Conservation (phyloP, 2,113 vertebrate genomes). For the Takifugu flavidus region DNA sequence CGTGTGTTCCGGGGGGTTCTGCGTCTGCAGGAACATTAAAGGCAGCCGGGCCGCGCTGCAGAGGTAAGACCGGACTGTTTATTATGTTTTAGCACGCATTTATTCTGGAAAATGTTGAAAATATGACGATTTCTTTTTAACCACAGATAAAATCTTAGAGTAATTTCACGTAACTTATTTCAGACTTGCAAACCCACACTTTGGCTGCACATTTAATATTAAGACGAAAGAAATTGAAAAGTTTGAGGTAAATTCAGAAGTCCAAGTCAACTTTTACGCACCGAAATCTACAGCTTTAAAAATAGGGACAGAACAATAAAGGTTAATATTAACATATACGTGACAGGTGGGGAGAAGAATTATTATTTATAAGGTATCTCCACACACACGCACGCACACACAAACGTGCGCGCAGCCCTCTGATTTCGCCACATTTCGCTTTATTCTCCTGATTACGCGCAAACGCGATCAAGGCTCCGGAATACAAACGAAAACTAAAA, state of each 20-base stretch:
- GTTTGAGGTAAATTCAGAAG: conserved; percentile 5
- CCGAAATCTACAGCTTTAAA: background rate
- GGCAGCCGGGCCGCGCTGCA: conserved; percentile 2
- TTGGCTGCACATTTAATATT: too few species aligned
- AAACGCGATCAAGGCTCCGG: conserved; percentile 33
- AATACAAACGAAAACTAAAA: conserved; percentile 56
- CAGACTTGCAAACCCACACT: too few species aligned
- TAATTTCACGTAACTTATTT: background rate
- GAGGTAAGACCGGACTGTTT: conserved; percentile 45
- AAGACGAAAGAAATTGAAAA: background rate
- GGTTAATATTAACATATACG: background rate
- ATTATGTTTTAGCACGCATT: background rate
- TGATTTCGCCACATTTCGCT: background rate
- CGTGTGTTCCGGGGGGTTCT: conserved; percentile 9
- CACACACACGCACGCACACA: background rate
- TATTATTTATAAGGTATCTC: background rate
- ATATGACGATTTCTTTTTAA: background rate
- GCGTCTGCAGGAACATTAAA: background rate
- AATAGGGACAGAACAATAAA: background rate
- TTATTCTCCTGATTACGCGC: conserved; percentile 49
- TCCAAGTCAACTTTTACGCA: conserved; percentile 16
- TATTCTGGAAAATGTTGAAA: background rate
- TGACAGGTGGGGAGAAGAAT: background rate
- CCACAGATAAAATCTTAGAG: background rate
- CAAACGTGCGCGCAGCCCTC: background rate